phyloP scores from a whole-genome alignment of 1,140 invertebrate genomes.

The Sitophilus oryzae region DNA sequence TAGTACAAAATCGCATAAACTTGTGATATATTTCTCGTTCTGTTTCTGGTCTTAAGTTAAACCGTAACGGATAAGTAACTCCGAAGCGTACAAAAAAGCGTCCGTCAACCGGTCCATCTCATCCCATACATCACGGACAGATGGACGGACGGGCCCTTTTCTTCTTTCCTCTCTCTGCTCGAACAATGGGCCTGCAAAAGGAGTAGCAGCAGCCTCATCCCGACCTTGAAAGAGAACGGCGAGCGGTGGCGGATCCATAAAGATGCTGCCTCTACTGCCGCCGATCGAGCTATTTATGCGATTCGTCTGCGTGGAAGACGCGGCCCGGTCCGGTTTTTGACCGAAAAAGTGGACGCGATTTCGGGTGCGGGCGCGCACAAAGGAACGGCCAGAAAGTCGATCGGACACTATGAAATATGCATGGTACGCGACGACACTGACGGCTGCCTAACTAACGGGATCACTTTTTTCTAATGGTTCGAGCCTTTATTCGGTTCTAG shows the following conservation, averaged over 20 bases:
- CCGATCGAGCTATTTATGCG: neutral
- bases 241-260: neutral
- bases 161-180: neutral
- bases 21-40: too few species aligned
- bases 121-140: neutral
- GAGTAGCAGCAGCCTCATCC: too few species aligned
- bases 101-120: neutral
- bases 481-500: too few species aligned
- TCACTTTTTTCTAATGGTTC: neutral
- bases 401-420: neutral
- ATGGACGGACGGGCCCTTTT: too few species aligned
- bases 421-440: neutral
- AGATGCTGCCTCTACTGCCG: too few species aligned
- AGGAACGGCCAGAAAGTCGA: neutral
- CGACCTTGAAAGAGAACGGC: neutral
- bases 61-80: too few species aligned
- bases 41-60: too few species aligned
- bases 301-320: neutral
- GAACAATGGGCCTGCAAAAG: too few species aligned
- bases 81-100: too few species aligned
- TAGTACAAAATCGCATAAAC: too few species aligned
- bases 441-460: neutral
- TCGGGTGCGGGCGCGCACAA: neutral
- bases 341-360: neutral
- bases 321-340: neutral